phyloP scores from a whole-genome alignment of 2,888 invertebrate species.

The Onthophagus sagittarius region DNA sequence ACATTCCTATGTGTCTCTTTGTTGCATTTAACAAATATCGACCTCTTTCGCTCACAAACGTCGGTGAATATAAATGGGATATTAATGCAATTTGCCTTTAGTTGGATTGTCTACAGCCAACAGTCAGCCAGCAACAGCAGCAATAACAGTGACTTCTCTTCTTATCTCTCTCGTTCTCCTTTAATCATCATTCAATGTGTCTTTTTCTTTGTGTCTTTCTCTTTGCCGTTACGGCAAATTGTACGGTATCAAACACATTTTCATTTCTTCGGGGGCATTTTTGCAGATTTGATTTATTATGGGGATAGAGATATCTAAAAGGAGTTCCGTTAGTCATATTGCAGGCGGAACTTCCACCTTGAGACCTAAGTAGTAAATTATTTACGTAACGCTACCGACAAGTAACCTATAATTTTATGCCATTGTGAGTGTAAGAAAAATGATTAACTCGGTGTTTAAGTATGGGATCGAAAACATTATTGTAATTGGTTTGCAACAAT shows the following conservation, averaged over 20 bases:
- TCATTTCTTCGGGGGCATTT: not conserved
- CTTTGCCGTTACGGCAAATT: not conserved
- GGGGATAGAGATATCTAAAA: not conserved
- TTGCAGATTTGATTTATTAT: not conserved
- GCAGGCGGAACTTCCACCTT: not conserved
- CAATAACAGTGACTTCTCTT: no score
- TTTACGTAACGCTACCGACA: not conserved
- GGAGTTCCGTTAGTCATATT: not conserved
- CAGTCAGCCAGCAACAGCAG: not conserved
- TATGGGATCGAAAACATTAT: no score
- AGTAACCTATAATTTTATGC: not conserved
- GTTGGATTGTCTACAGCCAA: not conserved
- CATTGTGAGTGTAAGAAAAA: no score
- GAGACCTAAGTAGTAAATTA: not conserved
- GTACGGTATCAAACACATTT: not conserved
- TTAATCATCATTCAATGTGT: not conserved
- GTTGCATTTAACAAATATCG: not conserved
- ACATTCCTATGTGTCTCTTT: not conserved
- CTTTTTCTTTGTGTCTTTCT: not conserved
- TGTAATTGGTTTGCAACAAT: no score
- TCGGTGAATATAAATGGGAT: slow-evolving; percentile 9
- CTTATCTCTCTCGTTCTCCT: no score
- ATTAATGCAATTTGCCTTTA: slow-evolving; percentile 10
- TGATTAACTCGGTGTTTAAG: no score
- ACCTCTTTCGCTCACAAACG: slow-evolving; percentile 8